Evolutionary conservation across 2,888 invertebrate genomes (phyloP), one percentile per base, ranked within the genome.

Genomic region (Gastracanthus pulcherrimus): DNA sequence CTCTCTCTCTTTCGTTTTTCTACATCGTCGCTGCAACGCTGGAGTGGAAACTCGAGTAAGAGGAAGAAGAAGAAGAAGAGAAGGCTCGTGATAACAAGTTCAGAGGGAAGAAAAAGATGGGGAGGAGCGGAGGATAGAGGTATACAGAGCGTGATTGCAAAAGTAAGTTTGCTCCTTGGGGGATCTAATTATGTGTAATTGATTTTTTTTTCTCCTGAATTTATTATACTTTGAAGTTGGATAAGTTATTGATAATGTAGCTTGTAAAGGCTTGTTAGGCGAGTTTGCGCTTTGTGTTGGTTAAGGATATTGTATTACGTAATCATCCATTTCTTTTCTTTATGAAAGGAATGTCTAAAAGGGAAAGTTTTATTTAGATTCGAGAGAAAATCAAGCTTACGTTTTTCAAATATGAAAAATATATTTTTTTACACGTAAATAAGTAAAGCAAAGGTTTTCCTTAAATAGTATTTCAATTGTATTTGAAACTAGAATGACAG

Each of bases 61-160:
- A 31, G 16, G 48, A 71, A 58, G 38, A 71, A 71, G 36, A 66
- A 41, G 16, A 36, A 11, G 16, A 26, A 75, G 58, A 38, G 41
- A 60, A 69, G 38, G 55, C 66, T 26, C 67, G 66, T 72, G 72
- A 72, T 72, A 72, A 79, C 48, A 77, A 69, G 70, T 69, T 77
- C 36, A 9, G 9, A 16, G 34, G n/a, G 19, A 41, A 26, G 38
- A 31, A 38, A 38, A 70, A 74, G 62, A 62, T 29, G 19, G 60
- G 31, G 11, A 36, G 26, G 48, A 64, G 31, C 1, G 9, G 13
- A 26, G 41, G 19, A 13, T 13, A 29, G 38, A 51, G n/a, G 19
- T 67, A 72, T 58, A 13, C 48, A 48, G 6, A 13, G 34, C 31
- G 16, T 72, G 41, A 79, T 72, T 66, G 55, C 66, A 41, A 72